Base-by-base conservation (phyloP, 1,140 invertebrate genomes). In the Euschistus heros region DNA sequence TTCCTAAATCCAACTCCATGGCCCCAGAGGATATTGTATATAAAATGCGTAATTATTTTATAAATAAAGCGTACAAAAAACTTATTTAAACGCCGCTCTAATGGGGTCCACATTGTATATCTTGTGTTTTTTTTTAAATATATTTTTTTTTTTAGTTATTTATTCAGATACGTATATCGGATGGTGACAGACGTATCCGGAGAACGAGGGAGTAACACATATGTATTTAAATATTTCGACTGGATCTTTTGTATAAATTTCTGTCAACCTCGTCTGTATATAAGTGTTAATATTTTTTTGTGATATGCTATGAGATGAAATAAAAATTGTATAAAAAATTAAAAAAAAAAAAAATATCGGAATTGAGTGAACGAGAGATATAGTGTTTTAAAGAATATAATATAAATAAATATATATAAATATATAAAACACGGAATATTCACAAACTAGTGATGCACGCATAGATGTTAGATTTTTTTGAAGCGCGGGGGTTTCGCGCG, bases 221-320 rank as follows among this genome's bases (percentile, higher is more conserved):
- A 24, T 57, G 24, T 27, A 57, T 57, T 57, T 50, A 50, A 57
- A 24, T 24, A 57, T 24, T 24, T 17, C 24, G 54, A 57, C 54
- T 57, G 54, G 54, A 57, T 24, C 6, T 24, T 24, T 57, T 57
- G 24, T 57, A 57, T 57, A 57, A 57, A 26, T 26, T 17, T 26
- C 24, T 57, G 18, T 22, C 24, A 26, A 8, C 54, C 24, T 26
- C 54, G 14, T 17, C 8, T 57, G 54, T 57, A 57, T 24, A 57
- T 57, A 57, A 27, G 54, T 57, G 54, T 57, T 57, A 57, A 57
- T 57, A 57, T 20, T 57, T 57, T 57, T 57, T 57, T 57, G 54
- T 57, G 54, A 57, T 57, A 57, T 57, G 54, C 24, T 57, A 26
- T 24, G 54, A 24, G 2, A 57, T 24, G 15, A 57, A 22, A 57